phyloP scores from a whole-genome alignment of 1,140 invertebrate species.

The Paraescarpia echinospica region DNA sequence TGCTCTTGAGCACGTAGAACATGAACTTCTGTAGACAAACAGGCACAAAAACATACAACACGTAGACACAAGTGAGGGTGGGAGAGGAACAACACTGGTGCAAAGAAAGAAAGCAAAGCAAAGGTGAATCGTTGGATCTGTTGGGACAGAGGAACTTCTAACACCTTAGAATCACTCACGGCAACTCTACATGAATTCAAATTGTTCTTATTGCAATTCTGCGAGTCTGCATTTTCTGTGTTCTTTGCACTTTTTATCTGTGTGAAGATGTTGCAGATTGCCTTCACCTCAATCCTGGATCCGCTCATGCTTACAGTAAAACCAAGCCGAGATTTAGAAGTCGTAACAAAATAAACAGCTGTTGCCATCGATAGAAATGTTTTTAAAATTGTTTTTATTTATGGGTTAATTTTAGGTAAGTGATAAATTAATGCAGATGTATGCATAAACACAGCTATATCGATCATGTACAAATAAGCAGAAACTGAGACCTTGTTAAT shows the following conservation, averaged over 20 bases:
- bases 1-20: slow-evolving; percentile 98
- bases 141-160: not conserved
- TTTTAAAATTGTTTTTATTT: no score
- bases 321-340: not conserved
- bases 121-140: not conserved
- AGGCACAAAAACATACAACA: not conserved
- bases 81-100: not conserved
- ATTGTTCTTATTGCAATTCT: no score
- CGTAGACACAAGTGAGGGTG: not conserved
- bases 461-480: not conserved
- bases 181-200: no score
- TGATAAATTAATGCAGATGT: not conserved
- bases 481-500: slow-evolving; percentile 86
- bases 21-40: slow-evolving; percentile 85
- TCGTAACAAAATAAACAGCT: not conserved
- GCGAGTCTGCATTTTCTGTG: no score
- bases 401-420: not conserved
- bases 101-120: no score
- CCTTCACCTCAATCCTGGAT: no score
- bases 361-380: not conserved
- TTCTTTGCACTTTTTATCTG: no score
- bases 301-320: no score
- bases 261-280: no score
- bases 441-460: not conserved
- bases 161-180: no score